Conservation (phyloP, 2,888 invertebrate genomes). For the Idaea aversata region DNA sequence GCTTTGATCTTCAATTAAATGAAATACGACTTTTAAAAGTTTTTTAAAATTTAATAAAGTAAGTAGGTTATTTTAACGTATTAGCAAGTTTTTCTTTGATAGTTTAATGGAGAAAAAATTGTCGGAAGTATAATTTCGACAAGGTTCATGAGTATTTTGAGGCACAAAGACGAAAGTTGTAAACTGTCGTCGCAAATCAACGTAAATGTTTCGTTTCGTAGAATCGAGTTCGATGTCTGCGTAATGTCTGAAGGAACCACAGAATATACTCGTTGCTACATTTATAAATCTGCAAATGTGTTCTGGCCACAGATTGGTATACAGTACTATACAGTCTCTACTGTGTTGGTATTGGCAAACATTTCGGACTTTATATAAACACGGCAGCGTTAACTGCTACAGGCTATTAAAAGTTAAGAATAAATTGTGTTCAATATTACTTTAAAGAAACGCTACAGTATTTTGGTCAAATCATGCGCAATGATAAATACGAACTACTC, state of each 20-base stretch:
- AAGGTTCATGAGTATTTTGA: neutral
- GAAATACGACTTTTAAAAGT: neutral
- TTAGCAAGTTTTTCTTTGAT: neutral
- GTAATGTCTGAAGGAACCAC: conserved; percentile 35
- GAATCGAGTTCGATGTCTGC: conserved; percentile 39
- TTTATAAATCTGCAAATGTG: neutral
- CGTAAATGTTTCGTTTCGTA: conserved; percentile 41
- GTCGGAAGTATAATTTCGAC: neutral
- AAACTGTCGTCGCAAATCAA: conserved; percentile 43
- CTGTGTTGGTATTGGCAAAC: neutral
- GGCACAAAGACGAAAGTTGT: neutral
- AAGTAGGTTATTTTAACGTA: neutral
- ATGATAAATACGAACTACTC: too few species aligned
- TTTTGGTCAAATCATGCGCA: too few species aligned
- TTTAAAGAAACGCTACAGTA: too few species aligned
- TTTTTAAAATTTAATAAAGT: neutral
- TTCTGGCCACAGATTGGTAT: neutral
- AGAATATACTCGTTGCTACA: neutral
- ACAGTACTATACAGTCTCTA: neutral
- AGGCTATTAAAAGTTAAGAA: neutral
- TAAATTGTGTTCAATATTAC: neutral
- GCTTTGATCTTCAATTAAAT: neutral
- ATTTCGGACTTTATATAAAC: neutral
- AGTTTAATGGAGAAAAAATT: neutral
- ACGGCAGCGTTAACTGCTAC: neutral